Evolutionary conservation across 2,113 vertebrate species (phyloP).

Genomic region (Sturnus vulgaris): DNA sequence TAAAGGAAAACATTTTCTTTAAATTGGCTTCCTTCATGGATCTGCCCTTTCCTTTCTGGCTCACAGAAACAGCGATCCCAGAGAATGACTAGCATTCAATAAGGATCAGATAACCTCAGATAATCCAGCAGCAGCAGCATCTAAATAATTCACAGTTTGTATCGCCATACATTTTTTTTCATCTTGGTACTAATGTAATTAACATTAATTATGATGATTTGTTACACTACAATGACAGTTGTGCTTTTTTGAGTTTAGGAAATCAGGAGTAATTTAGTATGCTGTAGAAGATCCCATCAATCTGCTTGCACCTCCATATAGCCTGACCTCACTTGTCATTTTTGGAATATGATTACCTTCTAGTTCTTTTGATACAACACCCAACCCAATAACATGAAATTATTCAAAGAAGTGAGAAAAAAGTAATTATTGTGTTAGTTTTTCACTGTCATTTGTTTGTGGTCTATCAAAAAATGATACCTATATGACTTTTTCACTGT

Average conservation of each 20-base stretch:
- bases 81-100: neutral
- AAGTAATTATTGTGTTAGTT: neutral
- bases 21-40: neutral
- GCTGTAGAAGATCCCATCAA: neutral
- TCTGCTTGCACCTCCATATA: neutral
- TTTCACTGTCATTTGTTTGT: neutral
- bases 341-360: neutral
- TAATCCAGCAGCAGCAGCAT: neutral
- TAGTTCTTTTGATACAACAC: neutral
- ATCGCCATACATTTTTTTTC: neutral
- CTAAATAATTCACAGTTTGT: neutral
- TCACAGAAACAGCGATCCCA: accelerated
- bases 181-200: neutral
- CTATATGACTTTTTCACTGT: neutral
- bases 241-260: neutral
- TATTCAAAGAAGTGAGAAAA: neutral
- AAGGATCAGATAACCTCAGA: neutral
- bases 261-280: neutral
- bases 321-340: neutral
- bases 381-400: neutral
- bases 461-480: neutral
- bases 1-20: neutral
- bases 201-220: neutral
- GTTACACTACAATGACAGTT: neutral
- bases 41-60: neutral